Evolutionary conservation across 1,140 invertebrate species (phyloP), one percentile per base, ranked within the genome.

Genomic region (Anagrus nilaparvatae): DNA sequence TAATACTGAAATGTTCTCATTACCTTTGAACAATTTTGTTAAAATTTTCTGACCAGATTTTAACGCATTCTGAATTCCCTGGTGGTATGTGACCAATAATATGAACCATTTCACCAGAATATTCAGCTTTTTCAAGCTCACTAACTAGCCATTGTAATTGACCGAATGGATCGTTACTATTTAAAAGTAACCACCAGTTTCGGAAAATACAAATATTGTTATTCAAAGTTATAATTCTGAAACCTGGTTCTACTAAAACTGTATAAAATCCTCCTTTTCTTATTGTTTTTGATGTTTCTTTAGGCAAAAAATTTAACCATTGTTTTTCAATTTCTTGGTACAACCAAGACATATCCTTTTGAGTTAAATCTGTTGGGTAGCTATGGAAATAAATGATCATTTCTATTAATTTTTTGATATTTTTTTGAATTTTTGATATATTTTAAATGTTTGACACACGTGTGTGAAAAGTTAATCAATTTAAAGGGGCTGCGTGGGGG

Each of bases 81-180:
- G 95, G 93, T 1, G 93, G 93, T 51, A 99, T 96, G 56, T 99
- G 97, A 1, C 94, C 94, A 29, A 99, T 87, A 5, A 99, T 85
- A 55, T 99, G 94, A 3, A 97, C 94, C 67, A 94, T 94, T 65
- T 97, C 91, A 5, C 81, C 81, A 38, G 81, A 87, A 52, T 87
- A 80, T 68, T 99, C 95, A 0, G 94, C 91, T 16, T 82, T 79
- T 60, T 94, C 88, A 1, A 99, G 65, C 60, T 96, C 88, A 49
- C 88, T 82, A 28, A 97, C 86, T 19, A 99, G 76, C 96, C 96
- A 99, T 47, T 89, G 82, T 2, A 99, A 67, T 61, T 97, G 86
- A 7, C 83, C 87, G 2, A 86, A 85, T 1, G 94, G 95, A 70
- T 99, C 96, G 1, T 91, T 97, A 42, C 89, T 88, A 59, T 99